A percentile compares a stretch with the other conserved stretches of the same genome.
Evolutionary conservation across 2,113 vertebrate species (phyloP).

Genomic region (Climacteris rufus): DNA sequence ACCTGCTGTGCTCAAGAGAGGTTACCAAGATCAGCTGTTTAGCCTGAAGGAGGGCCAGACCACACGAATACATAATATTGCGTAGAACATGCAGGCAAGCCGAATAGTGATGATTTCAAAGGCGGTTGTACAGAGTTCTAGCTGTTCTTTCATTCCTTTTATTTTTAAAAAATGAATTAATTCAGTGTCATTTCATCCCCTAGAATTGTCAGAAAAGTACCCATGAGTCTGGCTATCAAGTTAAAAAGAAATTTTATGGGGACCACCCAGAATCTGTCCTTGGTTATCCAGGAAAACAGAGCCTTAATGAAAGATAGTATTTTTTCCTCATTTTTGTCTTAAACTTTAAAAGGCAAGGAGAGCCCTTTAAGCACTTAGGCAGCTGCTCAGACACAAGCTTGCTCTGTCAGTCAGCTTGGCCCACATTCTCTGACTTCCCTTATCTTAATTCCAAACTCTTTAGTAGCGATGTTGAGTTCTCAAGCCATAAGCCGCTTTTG

Average conservation of each 20-base stretch:
- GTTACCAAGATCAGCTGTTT: neutral
- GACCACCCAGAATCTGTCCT: conserved; percentile 35
- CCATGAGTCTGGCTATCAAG: neutral
- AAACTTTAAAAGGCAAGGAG: neutral
- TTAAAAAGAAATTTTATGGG: conserved; percentile 18
- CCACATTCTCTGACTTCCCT: neutral
- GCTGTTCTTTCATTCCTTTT: neutral
- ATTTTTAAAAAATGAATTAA: neutral
- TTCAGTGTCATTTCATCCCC: conserved; percentile 4
- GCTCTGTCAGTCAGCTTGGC: neutral
- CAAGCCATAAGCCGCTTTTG: neutral
- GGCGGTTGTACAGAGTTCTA: neutral
- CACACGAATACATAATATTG: neutral
- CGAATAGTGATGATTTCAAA: neutral
- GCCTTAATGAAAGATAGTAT: conserved; percentile 15
- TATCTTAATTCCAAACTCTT: neutral
- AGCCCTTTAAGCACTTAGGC: neutral
- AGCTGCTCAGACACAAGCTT: conserved; percentile 11
- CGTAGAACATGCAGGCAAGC: neutral
- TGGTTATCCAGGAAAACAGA: neutral
- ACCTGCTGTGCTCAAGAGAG: neutral
- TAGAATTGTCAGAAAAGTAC: neutral
- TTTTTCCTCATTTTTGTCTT: neutral
- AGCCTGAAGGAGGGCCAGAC: neutral
- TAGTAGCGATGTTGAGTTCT: neutral